Evolutionary conservation across 2,797 vertebrate species (phyloP).

Genomic region (Tolypeutes matacus): DNA sequence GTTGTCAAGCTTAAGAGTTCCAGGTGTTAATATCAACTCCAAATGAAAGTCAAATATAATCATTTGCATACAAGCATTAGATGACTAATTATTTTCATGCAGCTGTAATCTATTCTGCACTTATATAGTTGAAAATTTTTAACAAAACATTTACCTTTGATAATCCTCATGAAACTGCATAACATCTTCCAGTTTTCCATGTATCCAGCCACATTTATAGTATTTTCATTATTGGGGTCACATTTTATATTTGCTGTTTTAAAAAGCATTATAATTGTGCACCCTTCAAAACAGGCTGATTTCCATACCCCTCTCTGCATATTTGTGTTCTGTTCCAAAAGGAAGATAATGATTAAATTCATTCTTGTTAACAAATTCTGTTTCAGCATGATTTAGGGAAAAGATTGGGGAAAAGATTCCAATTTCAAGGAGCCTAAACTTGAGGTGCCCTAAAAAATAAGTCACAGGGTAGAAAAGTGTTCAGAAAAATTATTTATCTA

Average conservation of each 20-base stretch:
- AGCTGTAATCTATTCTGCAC: constrained; percentile 46
- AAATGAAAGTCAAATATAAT: constrained; percentile 69
- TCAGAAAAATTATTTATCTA: constrained; percentile 64
- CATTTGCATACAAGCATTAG: constrained; percentile 79
- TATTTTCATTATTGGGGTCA: constrained; percentile 50
- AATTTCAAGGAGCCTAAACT: constrained; percentile 63
- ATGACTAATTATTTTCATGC: constrained; percentile 50
- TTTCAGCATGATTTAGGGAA: constrained; percentile 53
- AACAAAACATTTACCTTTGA: constrained; percentile 67
- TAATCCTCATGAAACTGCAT: constrained; percentile 47
- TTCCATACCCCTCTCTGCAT: constrained; percentile 64
- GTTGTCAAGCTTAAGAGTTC: constrained; percentile 64
- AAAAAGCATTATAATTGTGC: constrained; percentile 64
- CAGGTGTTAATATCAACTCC: constrained; percentile 66
- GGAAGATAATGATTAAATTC: constrained; percentile 61
- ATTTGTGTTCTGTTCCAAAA: constrained; percentile 59
- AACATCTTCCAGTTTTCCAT: neutral
- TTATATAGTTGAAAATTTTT: constrained; percentile 49
- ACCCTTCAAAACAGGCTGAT: constrained; percentile 64
- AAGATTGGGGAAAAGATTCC: constrained; percentile 33
- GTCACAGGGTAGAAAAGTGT: neutral
- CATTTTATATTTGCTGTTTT: constrained; percentile 64
- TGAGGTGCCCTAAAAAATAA: constrained; percentile 62
- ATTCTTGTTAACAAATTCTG: constrained; percentile 60
- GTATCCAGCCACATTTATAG: neutral